A percentile compares a stretch with the other conserved stretches of the same genome.
These are phyloP conservation scores for silkworm (Bombyx mori) DNA, from an alignment of 1,140 invertebrate genomes.

Conservation along the genomic window DNA sequence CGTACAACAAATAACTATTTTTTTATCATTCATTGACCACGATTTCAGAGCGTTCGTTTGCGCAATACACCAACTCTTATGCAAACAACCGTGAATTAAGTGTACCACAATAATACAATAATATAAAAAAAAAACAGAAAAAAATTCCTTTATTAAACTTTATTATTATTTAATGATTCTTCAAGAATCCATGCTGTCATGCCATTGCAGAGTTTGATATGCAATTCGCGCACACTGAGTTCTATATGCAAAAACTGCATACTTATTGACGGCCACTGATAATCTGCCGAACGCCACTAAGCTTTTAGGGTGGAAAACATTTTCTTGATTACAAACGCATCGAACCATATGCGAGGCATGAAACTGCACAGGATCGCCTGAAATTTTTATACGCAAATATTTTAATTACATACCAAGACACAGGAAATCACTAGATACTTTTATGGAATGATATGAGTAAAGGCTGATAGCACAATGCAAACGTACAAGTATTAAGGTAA, in stretches of 20 bases:
- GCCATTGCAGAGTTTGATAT: constrained; percentile 74
- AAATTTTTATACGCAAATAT: constrained; percentile 15
- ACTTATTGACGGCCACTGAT: constrained; percentile 73
- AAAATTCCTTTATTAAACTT: background rate
- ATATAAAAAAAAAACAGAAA: background rate
- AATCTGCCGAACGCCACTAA: constrained; percentile 71
- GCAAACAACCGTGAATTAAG: too few relatives aligned
- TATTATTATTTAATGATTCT: constrained; percentile 14
- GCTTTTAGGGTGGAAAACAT: constrained; percentile 49
- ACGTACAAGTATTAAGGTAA: too few relatives aligned
- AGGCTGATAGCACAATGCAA: too few relatives aligned
- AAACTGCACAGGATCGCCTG: constrained; percentile 74
- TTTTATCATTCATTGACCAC: too few relatives aligned
- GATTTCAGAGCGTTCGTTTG: too few relatives aligned
- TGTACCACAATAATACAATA: too few relatives aligned
- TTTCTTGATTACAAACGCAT: constrained; percentile 54
- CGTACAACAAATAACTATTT: too few relatives aligned
- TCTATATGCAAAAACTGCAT: constrained; percentile 66
- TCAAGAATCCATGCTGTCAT: constrained; percentile 41
- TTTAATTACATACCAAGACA: too few relatives aligned
- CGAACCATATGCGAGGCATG: constrained; percentile 76
- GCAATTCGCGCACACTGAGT: constrained; percentile 47
- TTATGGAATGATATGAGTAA: too few relatives aligned
- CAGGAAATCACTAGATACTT: too few relatives aligned
- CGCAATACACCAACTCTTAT: too few relatives aligned